Conservation (phyloP, 2,888 invertebrate genomes). For the Apamea anceps region DNA sequence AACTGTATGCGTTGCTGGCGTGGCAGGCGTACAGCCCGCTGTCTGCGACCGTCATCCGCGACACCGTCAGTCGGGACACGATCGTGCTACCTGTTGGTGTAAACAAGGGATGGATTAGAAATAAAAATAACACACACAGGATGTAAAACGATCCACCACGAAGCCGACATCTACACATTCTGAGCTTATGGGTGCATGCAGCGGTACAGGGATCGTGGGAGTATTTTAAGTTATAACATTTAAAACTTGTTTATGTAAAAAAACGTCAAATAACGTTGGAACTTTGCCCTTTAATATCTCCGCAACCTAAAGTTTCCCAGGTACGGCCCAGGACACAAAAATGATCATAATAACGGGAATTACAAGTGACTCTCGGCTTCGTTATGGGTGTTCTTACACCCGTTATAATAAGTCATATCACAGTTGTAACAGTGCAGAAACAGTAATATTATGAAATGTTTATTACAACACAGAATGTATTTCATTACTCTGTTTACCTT, state of each 20-base stretch:
- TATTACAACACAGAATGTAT: not conserved
- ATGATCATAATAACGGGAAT: no score
- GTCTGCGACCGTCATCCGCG: conserved; percentile 91
- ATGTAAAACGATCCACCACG: not conserved
- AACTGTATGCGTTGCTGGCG: conserved; percentile 94
- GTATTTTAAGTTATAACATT: not conserved
- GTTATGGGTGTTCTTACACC: not conserved
- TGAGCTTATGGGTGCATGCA: no score
- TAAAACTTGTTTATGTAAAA: not conserved
- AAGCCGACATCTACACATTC: not conserved
- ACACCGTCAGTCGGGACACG: conserved; percentile 93
- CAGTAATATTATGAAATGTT: not conserved
- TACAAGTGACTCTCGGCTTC: no score
- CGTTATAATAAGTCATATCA: not conserved
- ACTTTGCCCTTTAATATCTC: not conserved
- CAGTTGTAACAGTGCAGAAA: not conserved
- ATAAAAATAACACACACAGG: not conserved
- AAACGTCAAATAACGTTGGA: not conserved
- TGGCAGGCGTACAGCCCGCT: conserved; percentile 96
- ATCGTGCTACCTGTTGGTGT: conserved; percentile 43
- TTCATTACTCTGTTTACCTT: not conserved
- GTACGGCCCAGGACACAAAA: no score
- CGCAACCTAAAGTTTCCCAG: not conserved
- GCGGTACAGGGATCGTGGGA: not conserved
- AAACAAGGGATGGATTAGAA: conserved; percentile 6